Base-by-base conservation (phyloP, 2,797 vertebrate genomes). In the Leptatherina wallacei region DNA sequence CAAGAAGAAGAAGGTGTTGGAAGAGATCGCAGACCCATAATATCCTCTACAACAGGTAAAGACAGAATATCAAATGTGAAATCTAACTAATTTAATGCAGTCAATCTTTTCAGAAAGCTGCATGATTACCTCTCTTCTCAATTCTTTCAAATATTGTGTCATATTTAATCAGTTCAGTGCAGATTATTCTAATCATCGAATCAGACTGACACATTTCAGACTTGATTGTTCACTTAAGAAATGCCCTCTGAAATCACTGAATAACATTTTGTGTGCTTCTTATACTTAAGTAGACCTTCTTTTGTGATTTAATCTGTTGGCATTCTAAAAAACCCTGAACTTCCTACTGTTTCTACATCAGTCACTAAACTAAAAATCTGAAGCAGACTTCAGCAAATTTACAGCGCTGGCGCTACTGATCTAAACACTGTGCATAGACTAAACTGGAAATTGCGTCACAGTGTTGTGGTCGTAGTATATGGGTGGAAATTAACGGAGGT, bases 21-120 rank as follows among this genome's bases (percentile, higher is more conserved):
- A 86, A 91, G 94, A 65, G 94, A 95, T 69, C 92, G 92, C 87
- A 94, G 93, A 89, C 85, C 94, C 65, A 86, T 92, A 93, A 84
- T 95, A 81, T 95, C 94, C 85, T 78, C 85, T 40, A 36, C 38
- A 82, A 75, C 92, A 95, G 94, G 95, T 95, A 93, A 91, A 70
- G 52, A 65, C 36, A 76, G 67, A 59, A 69, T 35, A 75, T 24
- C 27, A 57, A 62, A 55, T 59, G 18, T 36, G 20, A 36, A 57
- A 60, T 47, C n/a, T 61, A 22, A 65, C 61, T 69, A 24, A 49
- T 82, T 35, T 22, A 18, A 62, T 80, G 61, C 71, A 71, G 47
- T 20, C 27, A 57, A 36, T 70, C 12, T 24, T 36, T 20, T 59
- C n/a, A 55, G 14, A 67, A 71, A 65, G 24, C 33, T 32, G 20